Conservation (phyloP, 2,797 vertebrate species). For the Sylvilagus floridanus region DNA sequence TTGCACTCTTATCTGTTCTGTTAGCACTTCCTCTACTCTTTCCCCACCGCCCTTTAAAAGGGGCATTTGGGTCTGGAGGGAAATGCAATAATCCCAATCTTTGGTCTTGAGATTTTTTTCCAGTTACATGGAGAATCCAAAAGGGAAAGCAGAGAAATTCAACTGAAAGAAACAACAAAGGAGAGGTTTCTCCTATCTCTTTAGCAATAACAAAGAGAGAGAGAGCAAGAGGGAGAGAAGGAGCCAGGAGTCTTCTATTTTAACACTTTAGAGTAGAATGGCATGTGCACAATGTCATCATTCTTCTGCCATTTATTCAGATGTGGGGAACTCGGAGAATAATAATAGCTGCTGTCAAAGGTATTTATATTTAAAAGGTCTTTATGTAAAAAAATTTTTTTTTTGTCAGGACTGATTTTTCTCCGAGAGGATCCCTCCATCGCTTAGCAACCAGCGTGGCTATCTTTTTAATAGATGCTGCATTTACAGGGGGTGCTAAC, state of each 20-base stretch:
- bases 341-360: slow-evolving; percentile 89
- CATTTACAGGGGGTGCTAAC: slow-evolving; percentile 84
- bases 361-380: slow-evolving; percentile 90
- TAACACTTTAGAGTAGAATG: slow-evolving; percentile 87
- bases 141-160: slow-evolving; percentile 81
- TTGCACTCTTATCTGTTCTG: slow-evolving; percentile 2
- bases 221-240: slow-evolving; percentile 68
- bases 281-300: slow-evolving; percentile 86
- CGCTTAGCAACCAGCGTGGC: slow-evolving; percentile 89
- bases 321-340: slow-evolving; percentile 86
- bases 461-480: slow-evolving; percentile 86
- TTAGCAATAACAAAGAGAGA: slow-evolving; percentile 78
- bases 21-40: slow-evolving; percentile 47
- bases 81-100: slow-evolving; percentile 68
- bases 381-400: slow-evolving; percentile 86
- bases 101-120: slow-evolving; percentile 75
- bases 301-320: slow-evolving; percentile 88
- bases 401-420: slow-evolving; percentile 87
- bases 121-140: slow-evolving; percentile 73
- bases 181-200: slow-evolving; percentile 66
- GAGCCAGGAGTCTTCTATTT: slow-evolving; percentile 76
- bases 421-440: slow-evolving; percentile 86
- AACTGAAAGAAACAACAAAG: slow-evolving; percentile 73
- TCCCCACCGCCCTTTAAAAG: slow-evolving; percentile 41
- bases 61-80: slow-evolving; percentile 62